These are phyloP conservation scores for Cremastinae sp. DNA, from an alignment of 2,888 invertebrate species.

Conservation along the genomic window DNA sequence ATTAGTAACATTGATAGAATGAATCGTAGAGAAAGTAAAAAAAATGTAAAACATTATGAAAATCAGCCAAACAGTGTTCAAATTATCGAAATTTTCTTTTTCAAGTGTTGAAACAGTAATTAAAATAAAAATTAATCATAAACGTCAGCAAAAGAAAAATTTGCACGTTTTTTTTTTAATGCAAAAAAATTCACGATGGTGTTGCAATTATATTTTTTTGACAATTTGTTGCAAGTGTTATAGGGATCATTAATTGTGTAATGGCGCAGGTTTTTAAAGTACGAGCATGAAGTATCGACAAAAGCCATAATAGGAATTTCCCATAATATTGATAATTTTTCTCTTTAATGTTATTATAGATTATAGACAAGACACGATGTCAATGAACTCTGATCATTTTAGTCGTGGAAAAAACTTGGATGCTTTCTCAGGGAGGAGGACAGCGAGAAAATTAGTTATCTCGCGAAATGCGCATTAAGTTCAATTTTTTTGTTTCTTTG, in stretches of 20 bases:
- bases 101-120: too few relatives aligned
- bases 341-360: background rate
- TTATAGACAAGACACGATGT: background rate
- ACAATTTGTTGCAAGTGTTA: too few relatives aligned
- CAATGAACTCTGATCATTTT: background rate
- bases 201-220: too few relatives aligned
- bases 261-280: conserved; percentile 49
- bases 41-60: too few relatives aligned
- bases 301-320: conserved; percentile 17
- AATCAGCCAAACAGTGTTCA: too few relatives aligned
- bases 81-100: too few relatives aligned
- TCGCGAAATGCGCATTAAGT: conserved; percentile 52
- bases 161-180: too few relatives aligned
- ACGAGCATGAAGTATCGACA: conserved; percentile 9
- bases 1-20: too few relatives aligned
- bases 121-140: too few relatives aligned
- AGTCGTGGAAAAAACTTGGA: background rate
- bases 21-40: too few relatives aligned
- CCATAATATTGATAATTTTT: background rate
- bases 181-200: too few relatives aligned
- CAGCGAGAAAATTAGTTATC: conserved; percentile 18
- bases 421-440: background rate
- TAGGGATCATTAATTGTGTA: conserved; percentile 46
- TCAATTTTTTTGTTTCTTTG: conserved; percentile 20
- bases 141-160: too few relatives aligned